A percentile compares a stretch with the other conserved stretches of the same genome.
phyloP scores from a whole-genome alignment of 2,888 invertebrate genomes.

The Eugnorisma glareosa region DNA sequence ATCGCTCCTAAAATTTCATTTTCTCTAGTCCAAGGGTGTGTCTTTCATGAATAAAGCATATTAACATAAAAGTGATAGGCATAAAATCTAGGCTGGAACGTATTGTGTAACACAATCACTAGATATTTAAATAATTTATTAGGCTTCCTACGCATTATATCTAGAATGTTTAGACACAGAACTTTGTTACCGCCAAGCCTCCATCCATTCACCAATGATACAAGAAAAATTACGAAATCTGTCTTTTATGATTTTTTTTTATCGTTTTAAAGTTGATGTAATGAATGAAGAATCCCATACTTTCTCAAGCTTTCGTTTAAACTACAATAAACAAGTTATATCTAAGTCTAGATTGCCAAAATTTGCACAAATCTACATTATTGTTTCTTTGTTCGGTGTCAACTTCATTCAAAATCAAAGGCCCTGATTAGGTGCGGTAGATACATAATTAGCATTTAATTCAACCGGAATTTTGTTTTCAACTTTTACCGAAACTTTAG shows the following conservation, averaged over 20 bases:
- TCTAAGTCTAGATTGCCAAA: constrained; percentile 12
- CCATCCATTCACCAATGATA: background rate
- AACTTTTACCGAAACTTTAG: background rate
- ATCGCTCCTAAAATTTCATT: background rate
- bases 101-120: background rate
- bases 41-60: background rate
- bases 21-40: background rate
- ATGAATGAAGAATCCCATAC: constrained; percentile 14
- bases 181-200: background rate
- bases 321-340: constrained; percentile 6
- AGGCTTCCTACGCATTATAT: constrained; percentile 2
- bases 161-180: background rate
- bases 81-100: background rate
- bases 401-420: constrained; percentile 9
- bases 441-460: constrained; percentile 13
- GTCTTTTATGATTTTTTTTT: too few relatives aligned
- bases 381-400: constrained; percentile 7
- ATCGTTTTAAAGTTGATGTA: background rate
- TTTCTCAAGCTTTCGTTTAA: constrained; percentile 47
- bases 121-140: constrained; percentile 10
- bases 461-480: background rate
- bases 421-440: background rate
- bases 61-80: constrained; percentile 3
- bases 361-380: constrained; percentile 18
- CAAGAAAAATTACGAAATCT: constrained; percentile 12